A percentile compares a stretch with the other conserved stretches of the same genome.
These are phyloP conservation scores for Danio albolineatus DNA, from an alignment of 2,797 vertebrate genomes.

Conservation along the genomic window DNA sequence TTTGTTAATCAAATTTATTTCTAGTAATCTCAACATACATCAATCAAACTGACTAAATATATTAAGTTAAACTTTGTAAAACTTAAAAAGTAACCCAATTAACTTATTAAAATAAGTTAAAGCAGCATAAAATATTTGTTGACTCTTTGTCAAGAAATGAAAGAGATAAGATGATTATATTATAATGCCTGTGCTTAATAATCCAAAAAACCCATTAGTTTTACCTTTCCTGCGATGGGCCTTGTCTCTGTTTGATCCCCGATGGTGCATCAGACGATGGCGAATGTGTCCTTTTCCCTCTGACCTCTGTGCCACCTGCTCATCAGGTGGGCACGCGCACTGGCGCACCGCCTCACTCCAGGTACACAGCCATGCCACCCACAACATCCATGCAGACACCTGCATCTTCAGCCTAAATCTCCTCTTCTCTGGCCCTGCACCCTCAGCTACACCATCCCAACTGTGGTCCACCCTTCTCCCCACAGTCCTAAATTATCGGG, in stretches of 20 bases:
- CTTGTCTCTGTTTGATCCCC: slow-evolving; percentile 66
- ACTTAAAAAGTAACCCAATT: too few species aligned
- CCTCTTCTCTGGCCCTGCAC: slow-evolving; percentile 46
- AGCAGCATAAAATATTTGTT: too few species aligned
- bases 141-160: too few species aligned
- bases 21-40: too few species aligned
- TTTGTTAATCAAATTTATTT: too few species aligned
- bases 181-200: too few species aligned
- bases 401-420: slow-evolving; percentile 70
- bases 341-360: slow-evolving; percentile 69
- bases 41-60: too few species aligned
- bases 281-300: slow-evolving; percentile 67
- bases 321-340: slow-evolving; percentile 68
- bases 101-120: too few species aligned
- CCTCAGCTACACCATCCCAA: slow-evolving; percentile 50
- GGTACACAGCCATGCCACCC: slow-evolving; percentile 68
- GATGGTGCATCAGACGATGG: slow-evolving; percentile 67
- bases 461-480: slow-evolving; percentile 57
- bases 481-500: slow-evolving; percentile 69
- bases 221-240: slow-evolving; percentile 82
- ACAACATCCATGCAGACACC: slow-evolving; percentile 72
- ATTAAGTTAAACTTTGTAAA: too few species aligned
- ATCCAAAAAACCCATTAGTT: slow-evolving; percentile 35
- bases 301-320: slow-evolving; percentile 60
- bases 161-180: too few species aligned